phyloP scores from a whole-genome alignment of 2,888 invertebrate genomes.

The Pterobdella sp. region DNA sequence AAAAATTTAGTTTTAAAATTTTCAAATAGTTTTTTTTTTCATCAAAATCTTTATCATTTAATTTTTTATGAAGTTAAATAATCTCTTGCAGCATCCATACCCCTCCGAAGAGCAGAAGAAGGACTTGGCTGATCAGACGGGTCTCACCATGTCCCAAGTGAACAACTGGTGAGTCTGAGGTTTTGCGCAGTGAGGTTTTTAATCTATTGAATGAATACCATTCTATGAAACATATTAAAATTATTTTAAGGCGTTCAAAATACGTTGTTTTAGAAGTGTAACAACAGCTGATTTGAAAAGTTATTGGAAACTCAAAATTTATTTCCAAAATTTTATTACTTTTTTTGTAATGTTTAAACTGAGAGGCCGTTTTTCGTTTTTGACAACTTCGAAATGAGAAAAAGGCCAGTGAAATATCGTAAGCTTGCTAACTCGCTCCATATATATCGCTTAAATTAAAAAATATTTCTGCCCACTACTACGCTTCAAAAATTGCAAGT shows the following conservation, averaged over 20 bases:
- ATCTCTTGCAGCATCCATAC: conserved; percentile 94
- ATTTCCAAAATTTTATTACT: background rate
- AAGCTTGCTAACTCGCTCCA: conserved; percentile 10
- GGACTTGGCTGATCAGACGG: conserved; percentile 99
- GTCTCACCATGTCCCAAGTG: conserved; percentile 99
- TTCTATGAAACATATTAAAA: background rate
- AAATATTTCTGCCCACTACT: conserved; percentile 4
- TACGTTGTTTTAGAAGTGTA: background rate
- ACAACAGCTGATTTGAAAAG: background rate
- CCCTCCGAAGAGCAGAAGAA: conserved; percentile 99
- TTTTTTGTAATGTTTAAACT: background rate
- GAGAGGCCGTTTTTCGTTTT: conserved; percentile 7
- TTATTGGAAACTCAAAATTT: background rate
- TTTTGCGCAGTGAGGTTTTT: background rate
- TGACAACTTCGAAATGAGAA: conserved; percentile 15
- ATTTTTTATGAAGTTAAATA: too few relatives aligned
- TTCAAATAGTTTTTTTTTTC: too few relatives aligned
- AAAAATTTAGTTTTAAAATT: too few relatives aligned
- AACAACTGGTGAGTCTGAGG: conserved; percentile 92
- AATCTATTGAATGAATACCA: background rate
- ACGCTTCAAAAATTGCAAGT: background rate
- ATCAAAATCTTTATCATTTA: too few relatives aligned
- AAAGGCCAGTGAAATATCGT: conserved; percentile 8
- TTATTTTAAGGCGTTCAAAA: background rate
- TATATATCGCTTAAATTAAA: conserved; percentile 13